Conservation (phyloP, 2,797 vertebrate genomes). For the Acestrorhynchus altus region DNA sequence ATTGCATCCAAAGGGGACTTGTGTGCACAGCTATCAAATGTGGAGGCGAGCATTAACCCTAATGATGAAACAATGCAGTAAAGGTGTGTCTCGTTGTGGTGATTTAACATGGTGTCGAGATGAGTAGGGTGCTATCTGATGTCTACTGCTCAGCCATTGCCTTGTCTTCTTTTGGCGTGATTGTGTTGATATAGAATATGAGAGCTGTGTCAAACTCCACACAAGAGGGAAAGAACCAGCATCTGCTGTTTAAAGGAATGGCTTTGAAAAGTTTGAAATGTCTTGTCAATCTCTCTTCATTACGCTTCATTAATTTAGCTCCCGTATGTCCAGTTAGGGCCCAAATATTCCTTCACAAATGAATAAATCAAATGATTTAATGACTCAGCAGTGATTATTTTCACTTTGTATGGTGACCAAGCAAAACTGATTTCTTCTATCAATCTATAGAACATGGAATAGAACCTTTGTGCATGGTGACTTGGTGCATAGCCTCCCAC, state of each 20-base stretch:
- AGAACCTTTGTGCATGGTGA: too few species aligned
- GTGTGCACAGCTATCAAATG: constrained; percentile 52
- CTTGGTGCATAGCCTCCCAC: too few species aligned
- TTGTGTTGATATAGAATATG: constrained; percentile 59
- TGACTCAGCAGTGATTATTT: too few species aligned
- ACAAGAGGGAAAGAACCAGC: neutral
- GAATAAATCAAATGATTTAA: too few species aligned
- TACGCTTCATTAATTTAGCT: too few species aligned
- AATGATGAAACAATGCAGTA: constrained; percentile 64
- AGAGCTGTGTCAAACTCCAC: constrained; percentile 1
- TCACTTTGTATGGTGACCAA: too few species aligned
- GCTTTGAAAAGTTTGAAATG: too few species aligned
- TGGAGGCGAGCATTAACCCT: constrained; percentile 66
- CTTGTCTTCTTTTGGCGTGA: constrained; percentile 65
- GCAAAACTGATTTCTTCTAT: too few species aligned
- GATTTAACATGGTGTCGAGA: constrained; percentile 47
- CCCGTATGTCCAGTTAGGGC: too few species aligned
- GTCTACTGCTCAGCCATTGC: constrained; percentile 57
- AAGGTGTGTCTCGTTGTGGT: constrained; percentile 48
- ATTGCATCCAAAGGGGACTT: constrained; percentile 45
- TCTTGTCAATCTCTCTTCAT: too few species aligned
- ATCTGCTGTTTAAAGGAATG: neutral
- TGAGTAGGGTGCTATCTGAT: constrained; percentile 62
- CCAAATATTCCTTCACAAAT: too few species aligned
- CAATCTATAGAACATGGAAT: too few species aligned